phyloP scores from a whole-genome alignment of 2,113 vertebrate genomes.

The Ceratotherium simum region DNA sequence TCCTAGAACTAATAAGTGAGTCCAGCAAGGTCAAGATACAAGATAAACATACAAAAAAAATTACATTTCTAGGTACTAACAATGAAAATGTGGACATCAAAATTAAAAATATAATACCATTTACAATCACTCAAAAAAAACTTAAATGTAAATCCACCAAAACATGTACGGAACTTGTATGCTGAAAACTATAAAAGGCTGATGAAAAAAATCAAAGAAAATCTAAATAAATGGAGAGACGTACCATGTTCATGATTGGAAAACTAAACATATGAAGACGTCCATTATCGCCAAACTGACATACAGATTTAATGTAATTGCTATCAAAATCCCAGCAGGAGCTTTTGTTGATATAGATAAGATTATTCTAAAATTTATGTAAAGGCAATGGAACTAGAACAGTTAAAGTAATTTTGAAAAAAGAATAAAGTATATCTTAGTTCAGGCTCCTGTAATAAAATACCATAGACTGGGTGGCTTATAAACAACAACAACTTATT shows the following conservation, averaged over 20 bases:
- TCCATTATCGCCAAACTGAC: not conserved
- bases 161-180: not conserved
- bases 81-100: not conserved
- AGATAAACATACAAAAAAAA: not conserved
- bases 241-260: not conserved
- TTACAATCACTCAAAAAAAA: not conserved
- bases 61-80: not conserved
- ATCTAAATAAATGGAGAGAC: not conserved
- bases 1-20: not conserved
- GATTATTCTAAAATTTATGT: not conserved
- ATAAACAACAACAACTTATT: not conserved
- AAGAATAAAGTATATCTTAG: not conserved
- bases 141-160: not conserved
- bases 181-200: not conserved
- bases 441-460: not conserved
- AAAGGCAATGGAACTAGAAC: not conserved
- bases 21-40: not conserved
- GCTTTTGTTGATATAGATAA: not conserved
- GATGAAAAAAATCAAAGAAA: conserved; percentile 15
- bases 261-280: not conserved
- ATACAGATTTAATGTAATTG: not conserved
- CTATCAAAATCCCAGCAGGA: not conserved
- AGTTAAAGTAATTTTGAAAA: not conserved
- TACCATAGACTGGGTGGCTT: not conserved
- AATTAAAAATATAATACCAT: not conserved